Evolutionary conservation across 2,113 vertebrate genomes (phyloP), one percentile per base, ranked within the genome.

Genomic region (Oriolus oriolus): DNA sequence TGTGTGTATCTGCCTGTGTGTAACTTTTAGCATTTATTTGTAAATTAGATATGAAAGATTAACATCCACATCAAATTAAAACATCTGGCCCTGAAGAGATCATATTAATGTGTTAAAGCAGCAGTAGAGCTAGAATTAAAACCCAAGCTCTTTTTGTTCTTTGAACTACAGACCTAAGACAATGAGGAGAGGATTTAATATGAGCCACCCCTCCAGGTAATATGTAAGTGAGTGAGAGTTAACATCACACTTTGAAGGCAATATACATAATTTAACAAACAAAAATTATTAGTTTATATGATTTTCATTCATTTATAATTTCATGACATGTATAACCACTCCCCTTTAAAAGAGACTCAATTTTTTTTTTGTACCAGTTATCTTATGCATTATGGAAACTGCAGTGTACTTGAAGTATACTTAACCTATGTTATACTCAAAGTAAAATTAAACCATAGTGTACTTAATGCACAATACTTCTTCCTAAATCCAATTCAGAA

Each of bases 321-420:
- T 90, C 3, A 42, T 49, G 0, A 24, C 5, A 7, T 44, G 2
- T 41, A 23, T 49, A 78, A 56, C 4, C 4, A 23, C 4, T n/a
- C 26, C 57, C 5, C 15, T 54, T 77, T 57, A 87, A 56, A 49
- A 7, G 6, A 74, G n/a, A 76, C 6, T 59, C 4, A 21, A 6
- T 35, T 65, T 27, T 24, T 47, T 44, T 64, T 37, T 84, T 39
- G 7, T 49, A 64, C 27, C 22, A 28, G 4, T 47, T 56, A 44
- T 66, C 8, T 37, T 59, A 57, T 11, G 7, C 6, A n/a, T 61
- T 78, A 50, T 10, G 33, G 56, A 59, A 84, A 42, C 5, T 16
- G 41, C 9, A 50, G 10, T 27, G 23, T 21, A 50, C 23, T 64
- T 76, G 18, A 60, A 33, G 3, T 26, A 26, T 27, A 53, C 2